phyloP scores from a whole-genome alignment of 2,113 vertebrate genomes.

The Urocitellus parryii region DNA sequence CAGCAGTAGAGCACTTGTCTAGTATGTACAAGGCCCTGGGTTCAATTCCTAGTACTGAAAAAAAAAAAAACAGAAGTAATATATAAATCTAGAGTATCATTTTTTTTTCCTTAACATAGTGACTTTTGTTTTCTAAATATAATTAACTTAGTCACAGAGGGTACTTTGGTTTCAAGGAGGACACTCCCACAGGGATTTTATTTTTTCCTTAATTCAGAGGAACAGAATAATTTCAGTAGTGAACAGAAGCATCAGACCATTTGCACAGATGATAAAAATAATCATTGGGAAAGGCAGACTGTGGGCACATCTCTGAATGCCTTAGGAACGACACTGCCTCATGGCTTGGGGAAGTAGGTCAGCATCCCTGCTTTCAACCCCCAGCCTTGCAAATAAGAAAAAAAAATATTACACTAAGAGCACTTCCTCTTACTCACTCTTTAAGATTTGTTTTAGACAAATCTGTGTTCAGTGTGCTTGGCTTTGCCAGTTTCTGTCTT shows the following conservation, averaged over 20 bases:
- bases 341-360: not conserved
- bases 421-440: not conserved
- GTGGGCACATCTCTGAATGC: not conserved
- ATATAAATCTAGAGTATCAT: not conserved
- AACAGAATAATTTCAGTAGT: not conserved
- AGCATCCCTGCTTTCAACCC: not conserved
- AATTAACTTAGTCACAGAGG: not conserved
- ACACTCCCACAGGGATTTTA: not conserved
- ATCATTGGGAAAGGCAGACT: not conserved
- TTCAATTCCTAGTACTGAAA: too few species aligned
- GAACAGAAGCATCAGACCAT: not conserved
- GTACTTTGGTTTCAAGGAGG: not conserved
- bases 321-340: not conserved
- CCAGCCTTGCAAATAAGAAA: not conserved
- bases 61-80: too few species aligned
- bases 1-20: too few species aligned
- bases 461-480: not conserved
- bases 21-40: too few species aligned
- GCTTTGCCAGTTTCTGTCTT: not conserved
- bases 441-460: not conserved
- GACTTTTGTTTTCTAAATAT: not conserved
- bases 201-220: not conserved
- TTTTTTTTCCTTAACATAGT: not conserved
- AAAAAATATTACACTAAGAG: not conserved
- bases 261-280: not conserved